Conservation (phyloP, 2,797 vertebrate genomes). For the Nannoperca obscura region DNA sequence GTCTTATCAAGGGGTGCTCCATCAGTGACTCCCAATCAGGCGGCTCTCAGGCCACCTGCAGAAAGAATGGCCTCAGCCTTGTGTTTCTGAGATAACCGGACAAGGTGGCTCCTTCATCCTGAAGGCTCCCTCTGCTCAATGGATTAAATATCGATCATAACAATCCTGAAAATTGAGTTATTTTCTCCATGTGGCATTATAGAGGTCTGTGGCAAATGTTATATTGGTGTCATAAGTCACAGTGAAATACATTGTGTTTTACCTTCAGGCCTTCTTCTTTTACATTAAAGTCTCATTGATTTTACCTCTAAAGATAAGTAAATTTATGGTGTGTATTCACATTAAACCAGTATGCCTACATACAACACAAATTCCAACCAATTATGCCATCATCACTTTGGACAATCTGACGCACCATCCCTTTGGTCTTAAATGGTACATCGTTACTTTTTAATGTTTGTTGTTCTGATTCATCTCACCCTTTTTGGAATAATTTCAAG, state of each 20-base stretch:
- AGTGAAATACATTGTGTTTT: constrained; percentile 22
- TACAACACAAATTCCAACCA: background rate
- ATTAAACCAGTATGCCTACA: background rate
- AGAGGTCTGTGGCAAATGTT: constrained; percentile 56
- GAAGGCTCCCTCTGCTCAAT: constrained; percentile 62
- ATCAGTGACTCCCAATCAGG: constrained; percentile 88
- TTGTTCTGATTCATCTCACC: background rate
- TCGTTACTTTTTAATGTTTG: background rate
- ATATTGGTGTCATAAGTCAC: constrained; percentile 65
- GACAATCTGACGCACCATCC: background rate
- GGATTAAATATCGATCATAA: constrained; percentile 88
- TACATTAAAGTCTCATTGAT: constrained; percentile 49
- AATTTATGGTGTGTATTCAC: constrained; percentile 13
- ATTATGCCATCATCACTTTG: constrained; percentile 14
- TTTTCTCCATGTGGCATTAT: constrained; percentile 70
- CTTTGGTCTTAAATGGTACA: background rate
- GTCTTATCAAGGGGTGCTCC: constrained; percentile 86
- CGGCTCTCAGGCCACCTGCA: constrained; percentile 81
- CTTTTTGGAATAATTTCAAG: background rate
- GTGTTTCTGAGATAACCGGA: constrained; percentile 89
- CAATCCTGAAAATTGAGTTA: constrained; percentile 73
- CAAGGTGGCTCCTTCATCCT: constrained; percentile 71
- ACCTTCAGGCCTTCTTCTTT: constrained; percentile 39
- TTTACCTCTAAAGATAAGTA: constrained; percentile 23
- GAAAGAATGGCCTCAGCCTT: constrained; percentile 87